phyloP scores from a whole-genome alignment of 2,888 invertebrate genomes.

The Hypomecis punctinalis region DNA sequence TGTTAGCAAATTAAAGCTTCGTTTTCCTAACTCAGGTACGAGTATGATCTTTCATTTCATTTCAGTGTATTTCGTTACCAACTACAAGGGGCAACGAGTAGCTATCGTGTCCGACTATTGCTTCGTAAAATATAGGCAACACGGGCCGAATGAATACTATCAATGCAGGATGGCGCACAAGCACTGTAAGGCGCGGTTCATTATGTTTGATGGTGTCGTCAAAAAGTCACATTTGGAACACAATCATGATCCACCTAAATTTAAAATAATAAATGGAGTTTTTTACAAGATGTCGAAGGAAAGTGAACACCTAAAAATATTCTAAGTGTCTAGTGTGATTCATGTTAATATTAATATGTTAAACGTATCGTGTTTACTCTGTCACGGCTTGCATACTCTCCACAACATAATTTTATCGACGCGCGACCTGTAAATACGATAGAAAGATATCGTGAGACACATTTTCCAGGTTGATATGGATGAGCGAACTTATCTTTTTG shows the following conservation, averaged over 20 bases:
- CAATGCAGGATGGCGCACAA: background rate
- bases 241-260: conserved; percentile 3
- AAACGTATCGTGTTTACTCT: no score
- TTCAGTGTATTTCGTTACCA: conserved; percentile 1
- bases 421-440: no score
- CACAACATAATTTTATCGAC: no score
- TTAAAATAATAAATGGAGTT: background rate
- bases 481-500: no score
- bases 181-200: conserved; percentile 1
- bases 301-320: no score
- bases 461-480: no score
- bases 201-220: background rate
- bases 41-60: background rate
- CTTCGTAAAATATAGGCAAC: background rate
- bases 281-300: background rate
- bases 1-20: no score
- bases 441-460: no score
- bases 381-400: no score
- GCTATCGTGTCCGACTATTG: background rate
- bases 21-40: no score
- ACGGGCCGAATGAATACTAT: background rate
- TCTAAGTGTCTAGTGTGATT: no score
- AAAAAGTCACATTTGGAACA: background rate
- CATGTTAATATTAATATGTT: no score
- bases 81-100: background rate